Base-by-base conservation (phyloP, 1,140 invertebrate species). In the Armadillidium nasatum region DNA sequence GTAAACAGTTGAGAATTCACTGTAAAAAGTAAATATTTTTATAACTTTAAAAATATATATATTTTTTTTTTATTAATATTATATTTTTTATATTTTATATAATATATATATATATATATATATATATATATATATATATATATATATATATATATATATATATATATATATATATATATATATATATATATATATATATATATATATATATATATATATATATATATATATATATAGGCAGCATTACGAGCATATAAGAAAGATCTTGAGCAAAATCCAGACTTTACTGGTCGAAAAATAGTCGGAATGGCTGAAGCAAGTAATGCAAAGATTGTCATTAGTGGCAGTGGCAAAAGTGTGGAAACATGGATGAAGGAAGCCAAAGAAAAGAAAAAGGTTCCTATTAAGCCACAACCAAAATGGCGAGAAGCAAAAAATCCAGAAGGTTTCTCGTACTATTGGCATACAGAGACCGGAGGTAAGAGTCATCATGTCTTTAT, bases 211-310 rank as follows among this genome's bases (percentile, higher is more conserved):
- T 71, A 11, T 71, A 43, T 71, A 43, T 23, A 23, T 43, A 10
- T 11, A 23, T 43, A 33, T 43, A 23, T 43, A 23, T n/a, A n/a
- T 82, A 84, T 19, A 79, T 82, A 72, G 84, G 85, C 76, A 85
- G 93, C 92, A 0, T 88, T 94, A 89, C 89, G 89, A 82, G 92
- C 93, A 0, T 95, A 94, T 82, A 84, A 91, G 70, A 92, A 90
- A 83, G 93, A 94, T 85, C 86, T 93, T 10, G 88, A 90, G 82
- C 88, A 87, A 79, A 90, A 91, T 82, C 87, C 87, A 43, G 92
- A 94, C 84, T 87, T 93, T 81, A 92, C 91, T 7, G 79, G 79
- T 78, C 44, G 75, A 78, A 78, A 80, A 79, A 79, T 78, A 77
- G 79, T 78, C 54, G 67, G 79, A 80, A 79, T 79, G 66, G 73